Percentiles rank a stretch among this genome's conserved stretches.
Evolutionary conservation across 92 coral and sea anemone genomes (phyloP).

Genomic region (Porites cylindrica): DNA sequence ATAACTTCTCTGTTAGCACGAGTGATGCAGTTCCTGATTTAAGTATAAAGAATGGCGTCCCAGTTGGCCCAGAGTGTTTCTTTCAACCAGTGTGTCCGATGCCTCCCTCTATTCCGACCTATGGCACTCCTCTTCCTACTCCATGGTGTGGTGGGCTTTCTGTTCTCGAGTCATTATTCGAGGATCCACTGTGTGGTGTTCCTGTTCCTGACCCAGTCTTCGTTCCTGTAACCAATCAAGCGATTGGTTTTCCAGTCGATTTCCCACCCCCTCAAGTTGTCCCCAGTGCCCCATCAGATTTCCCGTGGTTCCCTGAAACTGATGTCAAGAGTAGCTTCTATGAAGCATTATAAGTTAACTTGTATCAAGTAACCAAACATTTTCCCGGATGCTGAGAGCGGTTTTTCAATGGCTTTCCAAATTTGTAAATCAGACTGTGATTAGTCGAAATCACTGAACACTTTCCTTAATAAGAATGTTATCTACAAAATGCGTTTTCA

Average conservation of each 20-base stretch:
- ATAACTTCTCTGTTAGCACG: too few relatives aligned
- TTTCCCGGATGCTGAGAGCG: background rate
- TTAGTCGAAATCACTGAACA: too few relatives aligned
- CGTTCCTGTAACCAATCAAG: background rate
- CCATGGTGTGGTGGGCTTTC: too few relatives aligned
- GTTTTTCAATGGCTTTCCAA: background rate
- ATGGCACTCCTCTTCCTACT: background rate
- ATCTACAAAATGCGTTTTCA: too few relatives aligned
- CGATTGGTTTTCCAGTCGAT: background rate
- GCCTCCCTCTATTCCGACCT: background rate
- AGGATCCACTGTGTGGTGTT: background rate
- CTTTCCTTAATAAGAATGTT: too few relatives aligned
- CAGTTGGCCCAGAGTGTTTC: background rate
- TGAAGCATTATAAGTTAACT: constrained; percentile 49
- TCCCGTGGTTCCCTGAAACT: constrained; percentile 21
- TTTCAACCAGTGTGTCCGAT: background rate
- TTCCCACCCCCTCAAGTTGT: background rate
- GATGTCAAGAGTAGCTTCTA: constrained; percentile 39
- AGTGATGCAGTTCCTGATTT: background rate
- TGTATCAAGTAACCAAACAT: constrained; percentile 34
- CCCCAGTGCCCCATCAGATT: constrained; percentile 22
- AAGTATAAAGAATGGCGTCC: background rate
- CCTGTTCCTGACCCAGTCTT: background rate
- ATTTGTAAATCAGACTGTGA: too few relatives aligned
- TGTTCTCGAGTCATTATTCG: background rate